Base-by-base conservation (phyloP, 2,888 invertebrate species). In the Pseudoips prasinana region DNA sequence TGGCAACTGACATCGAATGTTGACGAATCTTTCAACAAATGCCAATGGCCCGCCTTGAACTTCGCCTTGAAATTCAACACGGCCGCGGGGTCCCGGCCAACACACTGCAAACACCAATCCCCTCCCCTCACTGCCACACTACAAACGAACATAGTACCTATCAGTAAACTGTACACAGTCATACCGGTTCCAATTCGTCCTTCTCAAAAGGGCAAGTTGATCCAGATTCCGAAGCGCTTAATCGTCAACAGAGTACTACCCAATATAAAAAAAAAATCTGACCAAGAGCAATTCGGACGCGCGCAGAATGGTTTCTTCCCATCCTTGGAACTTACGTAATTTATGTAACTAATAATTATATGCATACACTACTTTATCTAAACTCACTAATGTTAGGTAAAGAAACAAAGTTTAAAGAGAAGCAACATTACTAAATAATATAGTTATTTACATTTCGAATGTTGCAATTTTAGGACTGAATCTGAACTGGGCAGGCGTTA, bases 1-100 rank as follows among this genome's bases (percentile, higher is more conserved):
- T n/a, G 18, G 44, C 46, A 58, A 51, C 50, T 58, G 59, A 55
- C 54, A 47, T 50, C 57, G 42, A 58, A 55, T 64, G 69, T 81
- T 86, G 85, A 86, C 81, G 82, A 76, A 86, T 84, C 73, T 64
- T 53, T 64, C 64, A 68, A 67, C 73, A 86, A 89, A 89, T 89
- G 87, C 73, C 89, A 89, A 86, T 65, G 88, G 58, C 72, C 77
- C 73, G 62, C 89, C 89, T 87, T 89, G 89, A 89, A 84, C 89
- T 81, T 85, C 75, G 62, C 66, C 66, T 71, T 69, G 64, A 73
- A 60, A 25, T 30, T 42, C 37, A 37, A 26, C 37, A 29, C 33
- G 10, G 37, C 66, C 64, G 74, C 74, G 66, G 68, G 77, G 70
- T 74, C 63, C 68, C 57, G 61, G 59, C 60, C 60, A 58, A 48